These are phyloP conservation scores for Archilochus colubris DNA, from an alignment of 2,113 vertebrate species.

Conservation along the genomic window DNA sequence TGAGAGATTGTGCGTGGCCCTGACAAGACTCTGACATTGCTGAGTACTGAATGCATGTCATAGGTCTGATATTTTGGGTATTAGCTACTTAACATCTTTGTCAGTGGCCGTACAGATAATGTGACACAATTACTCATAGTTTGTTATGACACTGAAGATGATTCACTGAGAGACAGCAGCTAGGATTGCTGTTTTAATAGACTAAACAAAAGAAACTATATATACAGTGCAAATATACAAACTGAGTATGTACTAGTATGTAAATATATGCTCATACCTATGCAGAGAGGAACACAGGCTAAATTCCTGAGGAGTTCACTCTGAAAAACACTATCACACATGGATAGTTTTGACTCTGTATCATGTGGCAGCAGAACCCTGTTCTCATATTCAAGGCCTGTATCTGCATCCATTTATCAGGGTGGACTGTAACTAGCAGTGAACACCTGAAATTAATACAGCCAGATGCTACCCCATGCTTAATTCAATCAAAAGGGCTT, in stretches of 20 bases:
- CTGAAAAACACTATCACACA: background rate
- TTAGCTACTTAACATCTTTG: background rate
- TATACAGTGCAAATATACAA: background rate
- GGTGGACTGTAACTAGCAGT: background rate
- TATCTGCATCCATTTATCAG: background rate
- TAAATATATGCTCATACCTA: background rate
- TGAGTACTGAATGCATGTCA: background rate
- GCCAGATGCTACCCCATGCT: background rate
- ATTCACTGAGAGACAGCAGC: background rate
- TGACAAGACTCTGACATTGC: background rate
- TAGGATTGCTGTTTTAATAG: background rate
- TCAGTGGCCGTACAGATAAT: background rate
- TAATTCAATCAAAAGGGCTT: background rate
- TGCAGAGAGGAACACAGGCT: background rate
- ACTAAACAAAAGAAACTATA: background rate
- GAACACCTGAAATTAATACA: background rate
- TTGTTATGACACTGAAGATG: background rate
- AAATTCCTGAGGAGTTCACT: background rate
- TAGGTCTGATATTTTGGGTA: background rate
- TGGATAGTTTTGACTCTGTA: background rate
- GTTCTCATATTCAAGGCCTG: background rate
- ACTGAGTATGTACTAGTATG: background rate
- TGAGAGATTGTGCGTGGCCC: background rate
- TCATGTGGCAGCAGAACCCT: fast-evolving
- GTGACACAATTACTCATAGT: background rate